Conservation (phyloP, 2,797 vertebrate species). For the Xenops minutus region DNA sequence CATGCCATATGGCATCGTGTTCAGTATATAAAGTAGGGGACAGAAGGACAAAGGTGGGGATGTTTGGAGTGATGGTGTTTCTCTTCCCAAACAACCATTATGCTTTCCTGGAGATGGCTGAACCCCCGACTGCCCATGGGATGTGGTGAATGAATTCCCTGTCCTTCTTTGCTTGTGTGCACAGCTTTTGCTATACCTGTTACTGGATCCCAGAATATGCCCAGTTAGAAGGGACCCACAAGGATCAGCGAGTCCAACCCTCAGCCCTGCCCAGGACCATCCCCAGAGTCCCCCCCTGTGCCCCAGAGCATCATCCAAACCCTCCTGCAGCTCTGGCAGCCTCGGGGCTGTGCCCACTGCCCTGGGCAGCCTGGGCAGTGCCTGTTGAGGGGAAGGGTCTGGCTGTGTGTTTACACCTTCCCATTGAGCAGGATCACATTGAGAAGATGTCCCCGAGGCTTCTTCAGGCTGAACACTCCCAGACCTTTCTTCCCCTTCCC, state of each 20-base stretch:
- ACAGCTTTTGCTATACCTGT: background rate
- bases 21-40: background rate
- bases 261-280: background rate
- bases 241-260: background rate
- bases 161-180: background rate
- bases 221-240: background rate
- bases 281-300: background rate
- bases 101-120: background rate
- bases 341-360: background rate
- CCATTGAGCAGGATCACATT: rapidly evolving
- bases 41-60: background rate
- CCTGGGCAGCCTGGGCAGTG: background rate
- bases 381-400: background rate
- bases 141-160: background rate
- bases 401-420: background rate
- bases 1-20: background rate
- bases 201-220: background rate
- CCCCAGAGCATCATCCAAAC: background rate
- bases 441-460: background rate
- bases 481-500: background rate
- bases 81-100: background rate
- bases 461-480: background rate
- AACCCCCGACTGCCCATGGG: background rate
- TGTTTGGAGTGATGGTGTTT: background rate
- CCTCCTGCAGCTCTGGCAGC: background rate